These are phyloP conservation scores for Paradisaea rubra DNA, from an alignment of 2,113 vertebrate genomes.

Conservation along the genomic window DNA sequence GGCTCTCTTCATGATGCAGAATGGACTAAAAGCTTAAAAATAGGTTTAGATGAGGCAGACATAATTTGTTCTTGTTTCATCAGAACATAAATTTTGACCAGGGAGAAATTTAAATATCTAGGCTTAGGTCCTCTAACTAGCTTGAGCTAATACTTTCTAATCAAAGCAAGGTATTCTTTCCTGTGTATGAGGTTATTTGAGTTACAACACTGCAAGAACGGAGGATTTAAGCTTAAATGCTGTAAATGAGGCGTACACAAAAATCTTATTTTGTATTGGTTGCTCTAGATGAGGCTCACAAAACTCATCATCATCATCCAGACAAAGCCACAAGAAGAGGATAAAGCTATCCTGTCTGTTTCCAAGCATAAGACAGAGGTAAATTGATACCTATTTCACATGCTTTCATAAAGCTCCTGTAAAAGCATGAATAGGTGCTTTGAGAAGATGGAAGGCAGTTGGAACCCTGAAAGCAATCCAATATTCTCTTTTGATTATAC, in stretches of 20 bases:
- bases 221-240: neutral
- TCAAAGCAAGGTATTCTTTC: neutral
- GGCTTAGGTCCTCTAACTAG: neutral
- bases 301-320: neutral
- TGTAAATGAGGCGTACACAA: neutral
- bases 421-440: constrained; percentile 14
- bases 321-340: neutral
- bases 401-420: neutral
- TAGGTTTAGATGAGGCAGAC: neutral
- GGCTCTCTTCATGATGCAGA: neutral
- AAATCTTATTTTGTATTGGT: neutral
- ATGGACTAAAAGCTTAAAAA: neutral
- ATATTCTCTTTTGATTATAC: constrained; percentile 11
- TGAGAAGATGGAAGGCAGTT: neutral
- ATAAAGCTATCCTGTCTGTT: neutral
- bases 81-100: neutral
- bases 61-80: neutral
- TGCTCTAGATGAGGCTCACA: neutral
- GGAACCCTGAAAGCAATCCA: neutral
- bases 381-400: neutral
- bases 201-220: neutral
- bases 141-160: neutral
- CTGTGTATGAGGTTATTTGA: neutral
- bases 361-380: neutral
- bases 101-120: neutral